phyloP scores from a whole-genome alignment of 2,888 invertebrate genomes.

The Drosophila mimetica region DNA sequence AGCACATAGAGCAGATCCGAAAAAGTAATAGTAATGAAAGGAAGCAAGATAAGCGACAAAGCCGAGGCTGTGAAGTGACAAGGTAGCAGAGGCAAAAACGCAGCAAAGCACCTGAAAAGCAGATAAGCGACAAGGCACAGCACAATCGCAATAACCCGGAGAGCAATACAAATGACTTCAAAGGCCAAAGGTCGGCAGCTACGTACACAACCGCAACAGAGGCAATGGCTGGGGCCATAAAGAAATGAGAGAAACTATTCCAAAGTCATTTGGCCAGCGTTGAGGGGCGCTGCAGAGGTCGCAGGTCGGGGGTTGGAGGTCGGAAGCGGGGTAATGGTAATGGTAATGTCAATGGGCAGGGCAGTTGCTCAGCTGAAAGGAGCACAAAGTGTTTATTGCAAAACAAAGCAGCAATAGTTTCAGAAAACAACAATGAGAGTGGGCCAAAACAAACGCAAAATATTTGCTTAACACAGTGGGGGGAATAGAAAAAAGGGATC shows the following conservation, averaged over 20 bases:
- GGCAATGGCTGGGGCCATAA: constrained; percentile 34
- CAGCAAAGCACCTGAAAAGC: constrained; percentile 19
- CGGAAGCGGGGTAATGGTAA: constrained; percentile 10
- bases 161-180: constrained; percentile 65
- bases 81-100: constrained; percentile 12
- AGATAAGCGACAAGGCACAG: constrained; percentile 18
- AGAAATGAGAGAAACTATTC: constrained; percentile 59
- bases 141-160: constrained; percentile 18
- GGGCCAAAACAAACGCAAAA: constrained; percentile 10
- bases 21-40: constrained; percentile 22
- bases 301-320: not conserved
- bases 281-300: constrained; percentile 13
- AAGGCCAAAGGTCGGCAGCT: constrained; percentile 44
- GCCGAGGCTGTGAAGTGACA: constrained; percentile 11
- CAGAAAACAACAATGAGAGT: constrained; percentile 2
- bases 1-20: not conserved
- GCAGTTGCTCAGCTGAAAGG: constrained; percentile 21
- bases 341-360: constrained; percentile 35
- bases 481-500: too few species aligned
- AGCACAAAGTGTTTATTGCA: constrained; percentile 41
- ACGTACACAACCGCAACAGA: constrained; percentile 12
- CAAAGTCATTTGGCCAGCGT: constrained; percentile 65
- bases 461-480: not conserved
- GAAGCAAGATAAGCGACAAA: constrained; percentile 23
- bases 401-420: constrained; percentile 32